Conservation (phyloP, 2,888 invertebrate genomes). For the Bembecia ichneumoniformis region DNA sequence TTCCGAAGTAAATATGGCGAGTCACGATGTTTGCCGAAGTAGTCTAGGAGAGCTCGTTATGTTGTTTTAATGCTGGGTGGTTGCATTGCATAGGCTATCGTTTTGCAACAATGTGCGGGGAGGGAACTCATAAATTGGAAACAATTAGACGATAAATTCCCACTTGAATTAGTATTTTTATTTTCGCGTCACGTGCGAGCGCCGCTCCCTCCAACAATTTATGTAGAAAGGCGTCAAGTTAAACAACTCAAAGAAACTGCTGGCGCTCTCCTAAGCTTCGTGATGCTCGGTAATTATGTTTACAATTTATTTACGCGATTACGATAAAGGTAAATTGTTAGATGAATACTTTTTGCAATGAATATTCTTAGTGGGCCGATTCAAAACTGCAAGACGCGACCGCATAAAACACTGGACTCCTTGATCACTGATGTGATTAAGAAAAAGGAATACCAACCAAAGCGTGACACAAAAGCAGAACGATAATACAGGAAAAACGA, state of each 20-base stretch:
- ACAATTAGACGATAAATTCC: slow-evolving; percentile 62
- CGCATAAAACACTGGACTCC: slow-evolving; percentile 14
- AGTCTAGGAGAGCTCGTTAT: slow-evolving; percentile 34
- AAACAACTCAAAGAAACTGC: slow-evolving; percentile 56
- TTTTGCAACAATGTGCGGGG: slow-evolving; percentile 44
- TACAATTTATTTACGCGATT: slow-evolving; percentile 37
- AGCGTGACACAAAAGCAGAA: slow-evolving; percentile 66
- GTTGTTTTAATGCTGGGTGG: slow-evolving; percentile 38
- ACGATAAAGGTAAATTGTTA: background rate
- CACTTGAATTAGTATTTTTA: slow-evolving; percentile 59
- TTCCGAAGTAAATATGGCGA: slow-evolving; percentile 30
- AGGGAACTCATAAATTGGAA: slow-evolving; percentile 51
- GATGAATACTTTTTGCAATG: background rate
- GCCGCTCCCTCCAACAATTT: slow-evolving; percentile 43
- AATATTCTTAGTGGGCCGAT: background rate
- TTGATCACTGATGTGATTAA: slow-evolving; percentile 57
- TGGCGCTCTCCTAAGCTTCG: slow-evolving; percentile 45
- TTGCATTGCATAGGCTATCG: slow-evolving; percentile 33
- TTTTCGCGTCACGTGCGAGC: slow-evolving; percentile 60
- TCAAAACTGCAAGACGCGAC: background rate
- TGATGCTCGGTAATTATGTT: slow-evolving; percentile 51
- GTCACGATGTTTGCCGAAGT: slow-evolving; percentile 39
- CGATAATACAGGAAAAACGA: slow-evolving; percentile 64
- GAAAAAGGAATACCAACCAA: slow-evolving; percentile 55
- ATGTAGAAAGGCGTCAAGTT: slow-evolving; percentile 55